These are phyloP conservation scores for Lasioglossum leucozonium DNA, from an alignment of 2,888 invertebrate genomes.

Conservation along the genomic window DNA sequence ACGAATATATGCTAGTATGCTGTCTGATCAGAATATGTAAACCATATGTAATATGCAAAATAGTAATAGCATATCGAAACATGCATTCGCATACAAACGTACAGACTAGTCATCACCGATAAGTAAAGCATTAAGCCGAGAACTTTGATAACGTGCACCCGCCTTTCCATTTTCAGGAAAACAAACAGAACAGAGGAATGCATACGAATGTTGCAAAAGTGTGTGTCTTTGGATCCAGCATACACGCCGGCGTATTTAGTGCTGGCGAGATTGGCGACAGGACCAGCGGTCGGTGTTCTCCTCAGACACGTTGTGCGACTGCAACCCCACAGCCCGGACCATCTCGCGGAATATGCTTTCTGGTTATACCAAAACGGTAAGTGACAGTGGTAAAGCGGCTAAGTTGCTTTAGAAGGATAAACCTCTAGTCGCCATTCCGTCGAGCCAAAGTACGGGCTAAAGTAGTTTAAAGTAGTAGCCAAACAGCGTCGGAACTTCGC, in stretches of 20 bases:
- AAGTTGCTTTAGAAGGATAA: conserved; percentile 39
- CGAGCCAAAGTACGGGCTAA: conserved; percentile 38
- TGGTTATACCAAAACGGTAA: conserved; percentile 89
- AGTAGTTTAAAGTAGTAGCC: conserved; percentile 53
- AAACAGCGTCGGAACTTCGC: conserved; percentile 41
- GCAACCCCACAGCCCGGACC: conserved; percentile 89
- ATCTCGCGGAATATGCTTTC: conserved; percentile 89
- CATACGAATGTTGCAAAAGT: conserved; percentile 89
- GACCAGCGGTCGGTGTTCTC: conserved; percentile 86
- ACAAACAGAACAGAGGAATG: conserved; percentile 89
- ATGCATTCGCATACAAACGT: neutral
- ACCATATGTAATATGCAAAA: neutral
- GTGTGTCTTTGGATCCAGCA: conserved; percentile 88
- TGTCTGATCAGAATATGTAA: neutral
- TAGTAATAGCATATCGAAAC: conserved; percentile 9
- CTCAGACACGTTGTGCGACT: conserved; percentile 88
- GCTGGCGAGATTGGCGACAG: conserved; percentile 87
- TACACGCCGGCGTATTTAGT: conserved; percentile 90
- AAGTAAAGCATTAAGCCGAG: neutral
- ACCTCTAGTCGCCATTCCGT: conserved; percentile 39
- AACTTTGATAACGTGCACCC: neutral
- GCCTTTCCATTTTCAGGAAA: conserved; percentile 85
- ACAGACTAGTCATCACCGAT: neutral
- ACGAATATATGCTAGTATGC: neutral
- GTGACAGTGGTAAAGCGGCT: conserved; percentile 40